Evolutionary conservation across 2,113 vertebrate genomes (phyloP).

Genomic region (Periophthalmodon schlosseri): DNA sequence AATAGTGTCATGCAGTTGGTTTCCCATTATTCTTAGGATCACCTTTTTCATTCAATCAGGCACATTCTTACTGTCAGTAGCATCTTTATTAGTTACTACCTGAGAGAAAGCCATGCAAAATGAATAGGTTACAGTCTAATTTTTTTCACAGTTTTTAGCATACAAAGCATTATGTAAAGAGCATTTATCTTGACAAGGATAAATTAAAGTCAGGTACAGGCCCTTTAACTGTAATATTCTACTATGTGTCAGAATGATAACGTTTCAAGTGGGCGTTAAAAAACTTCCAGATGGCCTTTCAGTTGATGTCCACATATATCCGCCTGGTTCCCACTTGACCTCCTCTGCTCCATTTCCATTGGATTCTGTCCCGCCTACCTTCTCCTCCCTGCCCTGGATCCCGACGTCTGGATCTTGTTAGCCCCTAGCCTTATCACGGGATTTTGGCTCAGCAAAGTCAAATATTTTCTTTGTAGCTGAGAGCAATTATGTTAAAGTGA

Average conservation of each 20-base stretch:
- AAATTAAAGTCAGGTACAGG: no score
- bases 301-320: conserved; percentile 15
- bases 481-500: conserved; percentile 15
- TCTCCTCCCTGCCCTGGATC: neutral
- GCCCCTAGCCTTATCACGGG: conserved; percentile 23
- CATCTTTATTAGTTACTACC: no score
- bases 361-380: conserved; percentile 8
- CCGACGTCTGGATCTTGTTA: conserved; percentile 18
- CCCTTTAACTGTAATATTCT: neutral
- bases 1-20: no score
- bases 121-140: no score
- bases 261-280: conserved; percentile 21
- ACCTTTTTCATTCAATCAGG: no score
- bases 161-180: no score
- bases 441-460: conserved; percentile 27
- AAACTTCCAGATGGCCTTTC: conserved; percentile 43
- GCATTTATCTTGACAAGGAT: no score
- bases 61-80: no score
- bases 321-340: conserved; percentile 41
- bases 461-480: conserved; percentile 44
- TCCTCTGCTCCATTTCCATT: conserved; percentile 19
- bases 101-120: no score
- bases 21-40: no score
- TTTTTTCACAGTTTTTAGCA: no score
- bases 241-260: neutral